phyloP scores from a whole-genome alignment of 2,888 invertebrate genomes.

The Diogma glabrata region DNA sequence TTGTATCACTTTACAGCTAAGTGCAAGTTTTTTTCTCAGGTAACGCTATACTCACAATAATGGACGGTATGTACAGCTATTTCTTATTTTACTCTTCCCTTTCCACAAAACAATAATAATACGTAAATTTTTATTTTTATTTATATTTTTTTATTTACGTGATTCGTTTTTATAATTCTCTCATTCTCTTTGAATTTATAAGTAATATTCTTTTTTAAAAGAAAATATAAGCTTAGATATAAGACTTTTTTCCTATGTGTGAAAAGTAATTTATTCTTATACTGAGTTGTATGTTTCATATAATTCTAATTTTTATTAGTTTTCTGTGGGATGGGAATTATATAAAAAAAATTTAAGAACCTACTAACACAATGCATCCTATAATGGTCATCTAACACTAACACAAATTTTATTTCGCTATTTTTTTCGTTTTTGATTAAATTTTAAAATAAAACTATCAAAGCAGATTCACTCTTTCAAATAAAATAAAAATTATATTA shows the following conservation, averaged over 20 bases:
- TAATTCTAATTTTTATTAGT: too few relatives aligned
- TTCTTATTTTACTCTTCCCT: constrained; percentile 1
- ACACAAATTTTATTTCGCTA: constrained; percentile 3
- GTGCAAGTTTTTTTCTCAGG: constrained; percentile 10
- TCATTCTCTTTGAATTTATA: too few relatives aligned
- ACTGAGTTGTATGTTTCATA: too few relatives aligned
- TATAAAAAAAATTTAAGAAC: constrained; percentile 3
- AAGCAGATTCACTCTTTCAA: constrained; percentile 7
- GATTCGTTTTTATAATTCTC: constrained; percentile 2
- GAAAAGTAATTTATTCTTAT: too few relatives aligned
- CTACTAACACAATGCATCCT: constrained; percentile 6
- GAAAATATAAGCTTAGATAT: too few relatives aligned
- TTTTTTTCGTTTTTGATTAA: constrained; percentile 2
- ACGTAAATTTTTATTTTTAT: constrained; percentile 1
- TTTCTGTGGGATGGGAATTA: constrained; percentile 8
- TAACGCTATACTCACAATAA: constrained; percentile 10
- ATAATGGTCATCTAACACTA: constrained; percentile 7
- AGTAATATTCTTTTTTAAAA: too few relatives aligned
- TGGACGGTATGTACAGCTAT: constrained; percentile 10
- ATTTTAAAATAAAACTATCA: not conserved
- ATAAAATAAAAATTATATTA: too few relatives aligned
- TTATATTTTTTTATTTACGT: constrained; percentile 3
- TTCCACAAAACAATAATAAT: not conserved
- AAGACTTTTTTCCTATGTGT: too few relatives aligned
- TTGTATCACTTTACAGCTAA: constrained; percentile 12